Conservation (phyloP, 2,888 invertebrate genomes). For the Synergus itoensis region DNA sequence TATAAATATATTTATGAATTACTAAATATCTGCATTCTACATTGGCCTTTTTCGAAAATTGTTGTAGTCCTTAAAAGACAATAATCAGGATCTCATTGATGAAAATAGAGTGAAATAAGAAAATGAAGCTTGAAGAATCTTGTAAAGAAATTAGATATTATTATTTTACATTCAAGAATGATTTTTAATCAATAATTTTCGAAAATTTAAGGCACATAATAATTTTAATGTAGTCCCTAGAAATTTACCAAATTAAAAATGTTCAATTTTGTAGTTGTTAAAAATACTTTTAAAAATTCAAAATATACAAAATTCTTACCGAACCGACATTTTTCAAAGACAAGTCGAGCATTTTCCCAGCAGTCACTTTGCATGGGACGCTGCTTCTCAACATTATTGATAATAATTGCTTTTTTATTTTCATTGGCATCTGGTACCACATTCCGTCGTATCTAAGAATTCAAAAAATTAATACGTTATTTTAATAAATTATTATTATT, state of each 20-base stretch:
- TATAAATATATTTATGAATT: no score
- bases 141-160: not conserved
- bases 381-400: not conserved
- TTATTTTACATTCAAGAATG: no score
- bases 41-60: no score
- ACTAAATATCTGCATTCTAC: no score
- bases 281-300: no score
- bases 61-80: not conserved
- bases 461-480: not conserved
- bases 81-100: not conserved
- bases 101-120: slow-evolving; percentile 9
- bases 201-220: no score
- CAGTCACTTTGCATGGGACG: slow-evolving; percentile 13
- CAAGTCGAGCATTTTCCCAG: not conserved
- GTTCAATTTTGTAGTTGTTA: not conserved
- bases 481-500: no score
- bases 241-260: no score
- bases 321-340: not conserved
- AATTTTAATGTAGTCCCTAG: no score
- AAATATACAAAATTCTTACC: not conserved
- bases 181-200: no score
- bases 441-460: not conserved
- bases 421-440: not conserved
- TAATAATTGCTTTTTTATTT: not conserved
- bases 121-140: slow-evolving; percentile 12